A percentile compares a stretch with the other conserved stretches of the same genome.
phyloP scores from a whole-genome alignment of 2,113 vertebrate genomes.

The Psammodynastes pulverulentus region DNA sequence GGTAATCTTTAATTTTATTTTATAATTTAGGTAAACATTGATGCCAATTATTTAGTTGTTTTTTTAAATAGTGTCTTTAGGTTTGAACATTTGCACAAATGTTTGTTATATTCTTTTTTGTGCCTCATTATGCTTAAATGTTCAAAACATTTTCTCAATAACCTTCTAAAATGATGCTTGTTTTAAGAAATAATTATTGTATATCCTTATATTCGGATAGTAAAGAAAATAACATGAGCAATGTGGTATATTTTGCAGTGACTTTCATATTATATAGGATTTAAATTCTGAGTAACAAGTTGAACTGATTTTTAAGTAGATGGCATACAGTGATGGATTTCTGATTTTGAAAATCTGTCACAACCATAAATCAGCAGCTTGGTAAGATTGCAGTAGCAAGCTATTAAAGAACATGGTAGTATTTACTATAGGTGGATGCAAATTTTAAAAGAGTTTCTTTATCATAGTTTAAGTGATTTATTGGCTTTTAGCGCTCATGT shows the following conservation, averaged over 20 bases:
- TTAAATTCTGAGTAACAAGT: constrained; percentile 59
- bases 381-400: constrained; percentile 74
- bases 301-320: constrained; percentile 59
- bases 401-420: constrained; percentile 75
- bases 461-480: constrained; percentile 74
- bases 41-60: not conserved
- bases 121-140: not conserved
- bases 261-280: constrained; percentile 43
- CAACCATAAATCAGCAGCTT: constrained; percentile 78
- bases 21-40: not conserved
- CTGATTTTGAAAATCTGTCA: constrained; percentile 74
- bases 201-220: not conserved
- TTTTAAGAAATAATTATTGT: not conserved
- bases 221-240: constrained; percentile 20
- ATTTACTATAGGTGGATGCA: constrained; percentile 75
- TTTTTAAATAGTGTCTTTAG: not conserved
- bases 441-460: constrained; percentile 74
- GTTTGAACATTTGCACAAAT: not conserved
- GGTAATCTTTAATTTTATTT: too few relatives aligned
- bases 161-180: not conserved
- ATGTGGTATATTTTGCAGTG: constrained; percentile 38
- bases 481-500: constrained; percentile 65
- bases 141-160: not conserved
- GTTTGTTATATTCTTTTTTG: not conserved
- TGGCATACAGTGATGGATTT: constrained; percentile 78